Conservation (phyloP, 2,113 vertebrate species). For the Rhinolophus ferrumequinum region DNA sequence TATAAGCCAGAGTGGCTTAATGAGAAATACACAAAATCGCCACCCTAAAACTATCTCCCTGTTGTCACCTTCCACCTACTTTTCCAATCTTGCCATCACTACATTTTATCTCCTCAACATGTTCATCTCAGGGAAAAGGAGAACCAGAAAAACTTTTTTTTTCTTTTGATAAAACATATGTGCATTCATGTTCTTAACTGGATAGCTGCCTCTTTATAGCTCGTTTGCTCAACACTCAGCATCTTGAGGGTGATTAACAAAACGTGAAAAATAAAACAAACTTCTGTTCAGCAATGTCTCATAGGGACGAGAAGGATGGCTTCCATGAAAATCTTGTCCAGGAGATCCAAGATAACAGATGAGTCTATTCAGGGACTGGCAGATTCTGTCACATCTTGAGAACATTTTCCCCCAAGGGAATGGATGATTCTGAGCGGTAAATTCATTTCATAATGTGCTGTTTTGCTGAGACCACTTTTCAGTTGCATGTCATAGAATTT, state of each 20-base stretch:
- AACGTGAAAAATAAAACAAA: constrained; percentile 70
- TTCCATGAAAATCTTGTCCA: constrained; percentile 72
- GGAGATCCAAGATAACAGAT: constrained; percentile 65
- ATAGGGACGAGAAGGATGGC: constrained; percentile 49
- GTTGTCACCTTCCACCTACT: not conserved
- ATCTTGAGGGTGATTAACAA: constrained; percentile 75
- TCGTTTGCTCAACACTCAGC: constrained; percentile 59
- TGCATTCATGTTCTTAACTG: constrained; percentile 61
- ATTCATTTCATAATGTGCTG: constrained; percentile 58
- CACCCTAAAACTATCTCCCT: not conserved
- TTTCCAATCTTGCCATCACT: constrained; percentile 5
- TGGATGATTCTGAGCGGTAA: constrained; percentile 52
- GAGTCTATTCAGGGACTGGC: constrained; percentile 59
- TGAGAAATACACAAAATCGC: not conserved
- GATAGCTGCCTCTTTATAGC: constrained; percentile 60
- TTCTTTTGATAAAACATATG: constrained; percentile 58
- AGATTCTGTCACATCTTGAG: constrained; percentile 60
- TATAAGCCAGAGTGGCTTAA: not conserved
- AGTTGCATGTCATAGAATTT: constrained; percentile 56
- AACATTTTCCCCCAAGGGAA: constrained; percentile 50
- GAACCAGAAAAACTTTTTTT: constrained; percentile 22
- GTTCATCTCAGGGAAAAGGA: not conserved
- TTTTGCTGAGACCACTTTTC: constrained; percentile 69
- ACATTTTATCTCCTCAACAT: constrained; percentile 1
- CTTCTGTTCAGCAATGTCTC: constrained; percentile 64